Evolutionary conservation across 2,797 vertebrate species (phyloP), one percentile per base, ranked within the genome.

Genomic region (Gallinago nigripennis): DNA sequence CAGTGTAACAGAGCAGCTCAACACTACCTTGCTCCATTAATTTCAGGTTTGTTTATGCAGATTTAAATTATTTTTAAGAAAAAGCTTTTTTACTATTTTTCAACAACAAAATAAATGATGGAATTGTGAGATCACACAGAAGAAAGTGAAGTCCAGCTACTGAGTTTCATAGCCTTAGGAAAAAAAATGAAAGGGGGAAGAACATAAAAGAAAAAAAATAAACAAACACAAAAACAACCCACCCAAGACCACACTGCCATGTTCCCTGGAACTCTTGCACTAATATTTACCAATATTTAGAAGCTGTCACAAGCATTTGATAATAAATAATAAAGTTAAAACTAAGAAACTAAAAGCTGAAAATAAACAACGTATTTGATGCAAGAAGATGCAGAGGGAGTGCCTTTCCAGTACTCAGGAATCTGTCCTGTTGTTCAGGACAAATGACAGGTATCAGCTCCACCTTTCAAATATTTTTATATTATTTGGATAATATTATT

Each of bases 31-130:
- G 16, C 63, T 86, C 10, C 27, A 60, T 4, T 60, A 48, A 68
- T 71, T 81, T 88, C 51, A 64, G 48, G 25, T 60, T 85, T 73
- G 5, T 31, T 70, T 43, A 81, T 24, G 35, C n/a, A 71, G 20
- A 86, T 48, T 53, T 43, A 57, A 75, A 68, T 45, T 50, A 37
- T 37, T 70, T 83, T 69, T 43, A 35, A 41, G 33, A 73, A 75
- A 45, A 41, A 0, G 0, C 0, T 11, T 69, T 48, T 58, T 28
- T 21, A 31, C 19, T 68, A 24, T n/a, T 81, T 71, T 71, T 78
- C 13, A 51, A 20, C 10, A 11, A 58, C 45, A 30, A 45, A 66
- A n/a, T 4, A 46, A 65, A 30, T 0, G 0, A 60, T 12, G 4
- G 11, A 71, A 54, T 18, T 68, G 24, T 60, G 53, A 66, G 43